phyloP scores from a whole-genome alignment of 2,888 invertebrate species.

The Andricus curvator region DNA sequence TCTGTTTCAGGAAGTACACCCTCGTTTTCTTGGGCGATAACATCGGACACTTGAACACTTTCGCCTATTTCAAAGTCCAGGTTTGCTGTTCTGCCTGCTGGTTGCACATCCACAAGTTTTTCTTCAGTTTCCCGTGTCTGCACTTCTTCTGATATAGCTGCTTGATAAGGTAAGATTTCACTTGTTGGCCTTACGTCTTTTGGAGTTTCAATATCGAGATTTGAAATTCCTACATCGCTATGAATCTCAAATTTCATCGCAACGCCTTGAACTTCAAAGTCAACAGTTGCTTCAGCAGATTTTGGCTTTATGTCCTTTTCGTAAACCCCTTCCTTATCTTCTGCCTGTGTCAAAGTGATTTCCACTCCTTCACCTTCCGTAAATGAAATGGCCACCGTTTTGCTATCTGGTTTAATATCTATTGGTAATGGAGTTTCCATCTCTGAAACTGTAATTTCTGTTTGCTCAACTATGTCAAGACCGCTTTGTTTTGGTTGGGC shows the following conservation, averaged over 20 bases:
- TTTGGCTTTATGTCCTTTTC: conserved; percentile 62
- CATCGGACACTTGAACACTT: conserved; percentile 66
- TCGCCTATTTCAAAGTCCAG: conserved; percentile 71
- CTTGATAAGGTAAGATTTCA: conserved; percentile 67
- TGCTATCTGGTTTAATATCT: conserved; percentile 80
- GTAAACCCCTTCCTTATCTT: conserved; percentile 73
- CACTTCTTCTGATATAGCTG: conserved; percentile 69
- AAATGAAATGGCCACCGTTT: conserved; percentile 79
- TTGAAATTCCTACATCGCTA: conserved; percentile 63
- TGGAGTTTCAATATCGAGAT: conserved; percentile 57
- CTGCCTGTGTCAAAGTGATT: conserved; percentile 78
- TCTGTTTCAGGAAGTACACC: conserved; percentile 60
- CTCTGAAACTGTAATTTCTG: conserved; percentile 79
- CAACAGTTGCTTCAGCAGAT: conserved; percentile 64
- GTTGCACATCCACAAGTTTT: conserved; percentile 77
- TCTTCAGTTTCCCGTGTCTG: conserved; percentile 70
- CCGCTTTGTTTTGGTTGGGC: conserved; percentile 76
- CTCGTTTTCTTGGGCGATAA: conserved; percentile 69
- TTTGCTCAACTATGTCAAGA: conserved; percentile 78
- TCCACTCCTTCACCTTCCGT: conserved; percentile 82
- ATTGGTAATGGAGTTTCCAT: conserved; percentile 79
- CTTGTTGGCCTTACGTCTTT: conserved; percentile 63
- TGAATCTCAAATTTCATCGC: conserved; percentile 69
- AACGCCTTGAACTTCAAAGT: conserved; percentile 66
- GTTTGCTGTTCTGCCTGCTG: conserved; percentile 80